Conservation (phyloP, 2,113 vertebrate species). For the Cygnus buccinator region DNA sequence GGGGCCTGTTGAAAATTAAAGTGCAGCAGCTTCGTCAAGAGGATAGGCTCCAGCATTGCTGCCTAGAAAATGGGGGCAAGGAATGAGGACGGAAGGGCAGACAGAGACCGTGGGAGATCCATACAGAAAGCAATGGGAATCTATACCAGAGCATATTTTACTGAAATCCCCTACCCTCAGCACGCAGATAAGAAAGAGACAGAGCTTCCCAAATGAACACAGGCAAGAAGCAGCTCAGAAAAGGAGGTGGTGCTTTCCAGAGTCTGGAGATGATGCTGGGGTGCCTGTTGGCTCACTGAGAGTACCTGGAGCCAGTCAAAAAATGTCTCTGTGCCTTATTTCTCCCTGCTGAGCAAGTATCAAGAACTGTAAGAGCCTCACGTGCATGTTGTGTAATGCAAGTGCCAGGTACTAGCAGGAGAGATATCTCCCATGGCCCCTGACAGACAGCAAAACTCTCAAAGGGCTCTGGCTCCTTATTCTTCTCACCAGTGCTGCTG, state of each 20-base stretch:
- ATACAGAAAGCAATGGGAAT: neutral
- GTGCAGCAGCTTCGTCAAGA: constrained; percentile 39
- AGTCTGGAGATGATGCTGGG: neutral
- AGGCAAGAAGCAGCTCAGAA: neutral
- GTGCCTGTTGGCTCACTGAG: neutral
- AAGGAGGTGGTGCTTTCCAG: neutral
- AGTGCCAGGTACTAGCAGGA: neutral
- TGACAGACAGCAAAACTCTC: neutral
- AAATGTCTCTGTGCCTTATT: neutral
- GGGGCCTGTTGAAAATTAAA: constrained; percentile 79
- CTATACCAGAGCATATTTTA: neutral
- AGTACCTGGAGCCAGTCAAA: neutral
- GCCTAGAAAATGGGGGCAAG: constrained; percentile 22
- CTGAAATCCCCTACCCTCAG: neutral
- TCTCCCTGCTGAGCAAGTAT: neutral
- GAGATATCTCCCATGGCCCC: neutral
- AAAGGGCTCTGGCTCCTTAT: neutral
- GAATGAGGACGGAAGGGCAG: constrained; percentile 9
- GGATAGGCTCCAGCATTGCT: constrained; percentile 13
- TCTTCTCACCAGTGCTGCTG: neutral
- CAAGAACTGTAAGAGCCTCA: neutral
- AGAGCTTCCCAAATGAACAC: neutral
- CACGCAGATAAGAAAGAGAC: neutral
- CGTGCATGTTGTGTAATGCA: neutral
- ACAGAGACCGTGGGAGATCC: constrained; percentile 1